Base-by-base conservation (phyloP, 2,797 vertebrate species). In the Anguilla anguilla region DNA sequence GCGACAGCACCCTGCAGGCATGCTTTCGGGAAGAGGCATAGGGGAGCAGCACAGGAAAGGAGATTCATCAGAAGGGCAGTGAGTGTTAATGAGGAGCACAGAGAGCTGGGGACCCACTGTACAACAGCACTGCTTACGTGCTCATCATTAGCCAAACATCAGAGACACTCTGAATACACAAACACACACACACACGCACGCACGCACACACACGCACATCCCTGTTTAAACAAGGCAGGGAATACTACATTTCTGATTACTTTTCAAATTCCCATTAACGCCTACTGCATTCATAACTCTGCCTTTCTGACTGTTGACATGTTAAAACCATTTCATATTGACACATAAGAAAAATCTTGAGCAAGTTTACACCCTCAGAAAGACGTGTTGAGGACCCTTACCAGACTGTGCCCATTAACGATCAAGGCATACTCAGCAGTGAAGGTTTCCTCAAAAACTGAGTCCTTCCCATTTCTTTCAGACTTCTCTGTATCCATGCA, bases 351-450 rank as follows among this genome's bases (percentile, higher is more conserved):
- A 25, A 19, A 57, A n/a, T 17, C 2, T 28, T 53, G 25, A 67
- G 17, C 25, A 53, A 57, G 64, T n/a, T 84, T 46, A n/a, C 87
- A 77, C 53, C 61, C 31, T 84, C 43, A 31, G 19, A 84, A 77
- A 55, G 39, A 84, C 57, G 22, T 28, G 82, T 55, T 4, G 55
- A 35, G 90, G 19, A 39, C 74, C 90, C 95, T 96, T 94, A 97
- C 95, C 95, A 97, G 92, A 92, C 96, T 97, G 92, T 95, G 96
- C 86, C 95, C 96, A 88, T 95, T 97, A 93, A 97, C 95, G 91
- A 96, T 92, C 91, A 98, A 94, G 67, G 95, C 96, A 69, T 96
- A 97, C 90, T 96, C 96, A 90, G 94, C 91, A 84, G 93, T 95
- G 28, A 96, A 87, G 19, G 92, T 93, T 91, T 96, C 96, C 87